Conservation (phyloP, 2,888 invertebrate genomes). For the Scaptodrosophila latifasciaeformis region DNA sequence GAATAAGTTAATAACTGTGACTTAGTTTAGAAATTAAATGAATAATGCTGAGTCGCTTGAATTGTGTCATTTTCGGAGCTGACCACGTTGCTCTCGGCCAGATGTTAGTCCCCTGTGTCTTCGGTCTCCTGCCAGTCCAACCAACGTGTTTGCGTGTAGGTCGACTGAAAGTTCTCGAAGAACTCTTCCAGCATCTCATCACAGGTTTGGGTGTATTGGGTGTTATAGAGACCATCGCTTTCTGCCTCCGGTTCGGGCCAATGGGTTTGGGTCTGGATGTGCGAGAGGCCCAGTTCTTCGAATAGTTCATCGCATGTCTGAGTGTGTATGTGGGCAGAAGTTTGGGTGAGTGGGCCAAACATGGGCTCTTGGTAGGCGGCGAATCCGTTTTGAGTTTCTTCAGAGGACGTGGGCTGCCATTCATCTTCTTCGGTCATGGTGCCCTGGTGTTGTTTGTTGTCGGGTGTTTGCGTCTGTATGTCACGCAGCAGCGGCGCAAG, state of each 20-base stretch:
- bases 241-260: too few species aligned
- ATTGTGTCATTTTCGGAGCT: too few species aligned
- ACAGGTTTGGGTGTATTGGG: slow-evolving; percentile 71
- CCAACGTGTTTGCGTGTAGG: slow-evolving; percentile 73
- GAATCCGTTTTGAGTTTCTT: not conserved
- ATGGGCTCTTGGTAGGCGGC: slow-evolving; percentile 27
- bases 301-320: slow-evolving; percentile 78
- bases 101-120: not conserved
- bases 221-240: slow-evolving; percentile 42
- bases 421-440: slow-evolving; percentile 48
- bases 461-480: slow-evolving; percentile 49
- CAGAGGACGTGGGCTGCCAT: too few species aligned
- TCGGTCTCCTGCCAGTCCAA: slow-evolving; percentile 51
- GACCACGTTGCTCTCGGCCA: too few species aligned
- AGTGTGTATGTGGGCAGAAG: too few species aligned
- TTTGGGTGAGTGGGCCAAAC: slow-evolving; percentile 45
- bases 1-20: too few species aligned
- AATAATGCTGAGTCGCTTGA: too few species aligned
- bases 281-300: too few species aligned
- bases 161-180: slow-evolving; percentile 70
- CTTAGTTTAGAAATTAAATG: too few species aligned
- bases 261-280: slow-evolving; percentile 82
- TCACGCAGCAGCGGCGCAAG: slow-evolving; percentile 39
- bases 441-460: slow-evolving; percentile 38
- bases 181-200: too few species aligned